phyloP scores from a whole-genome alignment of 35 echinoderm and acorn worm species.

The Acanthaster planci region DNA sequence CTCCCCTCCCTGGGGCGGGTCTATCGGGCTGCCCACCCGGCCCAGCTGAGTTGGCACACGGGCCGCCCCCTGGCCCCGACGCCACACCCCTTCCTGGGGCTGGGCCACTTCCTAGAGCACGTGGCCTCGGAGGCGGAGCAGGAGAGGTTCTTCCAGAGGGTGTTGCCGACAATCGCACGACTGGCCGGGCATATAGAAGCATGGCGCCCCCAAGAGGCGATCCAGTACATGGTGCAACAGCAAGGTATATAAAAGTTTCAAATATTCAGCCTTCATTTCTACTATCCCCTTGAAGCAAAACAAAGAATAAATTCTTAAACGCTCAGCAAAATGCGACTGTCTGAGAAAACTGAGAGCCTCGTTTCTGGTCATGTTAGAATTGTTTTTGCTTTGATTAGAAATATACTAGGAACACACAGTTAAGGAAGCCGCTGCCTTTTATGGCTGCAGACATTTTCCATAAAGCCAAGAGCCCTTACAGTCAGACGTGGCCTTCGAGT shows the following conservation, averaged over 20 bases:
- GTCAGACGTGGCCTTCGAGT: no score
- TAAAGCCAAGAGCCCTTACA: no score
- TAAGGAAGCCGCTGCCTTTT: no score
- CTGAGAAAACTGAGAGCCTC: neutral
- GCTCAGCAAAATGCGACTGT: neutral
- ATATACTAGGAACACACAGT: no score
- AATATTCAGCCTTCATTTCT: neutral
- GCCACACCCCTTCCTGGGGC: slow-evolving; percentile 44
- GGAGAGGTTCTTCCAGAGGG: slow-evolving; percentile 42
- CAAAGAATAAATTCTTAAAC: neutral
- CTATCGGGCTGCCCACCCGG: neutral
- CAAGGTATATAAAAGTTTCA: slow-evolving; percentile 50
- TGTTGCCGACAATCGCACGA: slow-evolving; percentile 43
- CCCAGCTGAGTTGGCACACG: neutral
- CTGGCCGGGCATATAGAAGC: slow-evolving; percentile 51
- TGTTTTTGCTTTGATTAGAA: neutral
- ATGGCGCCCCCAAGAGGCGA: slow-evolving; percentile 31
- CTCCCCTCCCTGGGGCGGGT: neutral
- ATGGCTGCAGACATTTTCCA: no score
- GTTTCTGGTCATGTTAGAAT: neutral
- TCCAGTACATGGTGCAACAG: slow-evolving; percentile 43
- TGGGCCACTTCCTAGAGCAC: slow-evolving; percentile 57
- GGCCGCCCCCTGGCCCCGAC: neutral
- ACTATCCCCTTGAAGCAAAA: neutral
- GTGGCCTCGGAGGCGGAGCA: slow-evolving; percentile 32